Base-by-base conservation (phyloP, 2,797 vertebrate genomes). In the Chelmon rostratus region DNA sequence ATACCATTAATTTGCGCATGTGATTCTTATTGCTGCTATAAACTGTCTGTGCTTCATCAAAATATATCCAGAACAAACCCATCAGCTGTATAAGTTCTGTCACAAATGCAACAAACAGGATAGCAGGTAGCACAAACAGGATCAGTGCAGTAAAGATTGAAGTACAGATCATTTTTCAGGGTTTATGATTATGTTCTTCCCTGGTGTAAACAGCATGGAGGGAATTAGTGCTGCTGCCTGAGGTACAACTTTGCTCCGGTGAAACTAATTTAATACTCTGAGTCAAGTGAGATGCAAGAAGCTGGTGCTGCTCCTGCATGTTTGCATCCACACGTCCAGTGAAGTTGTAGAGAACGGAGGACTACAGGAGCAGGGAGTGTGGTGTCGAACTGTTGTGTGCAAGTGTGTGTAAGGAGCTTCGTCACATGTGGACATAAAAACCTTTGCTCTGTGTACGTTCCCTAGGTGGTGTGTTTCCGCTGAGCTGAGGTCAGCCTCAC, bases 401-500 rank as follows among this genome's bases (percentile, higher is more conserved):
- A 23, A 25, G 47, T 76, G 56, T 77, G 50, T 40, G 44, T n/a
- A 64, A 67, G 42, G 31, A 68, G 50, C 50, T 72, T 56, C 4
- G 35, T 79, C 82, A 81, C 38, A 54, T 46, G 65, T 68, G 73
- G n/a, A 81, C n/a, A 46, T 75, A 68, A 80, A 85, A 79, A 52
- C 61, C 62, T 73, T 42, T 11, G 9, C 77, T 77, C 38, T 23
- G 21, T 52, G 57, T 49, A 37, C 19, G 64, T 57, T 76, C 35
- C 38, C 77, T 90, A 94, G 80, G 73, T 68, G 50, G 81, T 61
- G 76, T 78, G 85, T 90, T 94, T 94, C 77, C 87, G 88, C 80
- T 91, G 91, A 76, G 92, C 81, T 61, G 93, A 84, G 70, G 79
- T 81, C 77, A 90, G 73, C 49, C 88, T 93, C 83, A 96, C 94